A percentile compares a stretch with the other conserved stretches of the same genome.
Evolutionary conservation across 2,113 vertebrate species (phyloP).

Genomic region (Protobothrops flavoviridis): DNA sequence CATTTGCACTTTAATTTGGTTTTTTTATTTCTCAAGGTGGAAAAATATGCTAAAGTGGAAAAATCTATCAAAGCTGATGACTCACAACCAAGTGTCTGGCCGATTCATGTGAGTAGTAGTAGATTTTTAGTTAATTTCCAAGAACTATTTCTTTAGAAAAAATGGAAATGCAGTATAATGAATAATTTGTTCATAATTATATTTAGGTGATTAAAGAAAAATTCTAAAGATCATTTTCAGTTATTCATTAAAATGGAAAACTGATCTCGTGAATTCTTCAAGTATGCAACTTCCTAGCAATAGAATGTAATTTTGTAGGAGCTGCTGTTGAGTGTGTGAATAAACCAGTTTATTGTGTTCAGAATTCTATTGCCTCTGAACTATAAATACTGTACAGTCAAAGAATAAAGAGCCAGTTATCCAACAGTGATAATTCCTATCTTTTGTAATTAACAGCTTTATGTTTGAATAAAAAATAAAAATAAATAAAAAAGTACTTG

Average conservation of each 20-base stretch:
- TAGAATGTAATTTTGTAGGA: background rate
- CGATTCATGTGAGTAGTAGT: slow-evolving; percentile 82
- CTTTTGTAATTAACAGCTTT: background rate
- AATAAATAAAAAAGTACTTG: background rate
- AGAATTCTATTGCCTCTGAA: background rate
- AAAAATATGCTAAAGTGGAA: slow-evolving; percentile 96
- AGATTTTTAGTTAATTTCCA: slow-evolving; percentile 40
- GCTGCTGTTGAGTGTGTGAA: background rate
- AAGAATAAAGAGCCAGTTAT: background rate
- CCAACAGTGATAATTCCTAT: background rate
- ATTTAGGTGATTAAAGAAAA: background rate
- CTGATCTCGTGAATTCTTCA: background rate
- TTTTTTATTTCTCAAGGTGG: slow-evolving; percentile 78
- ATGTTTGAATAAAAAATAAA: background rate
- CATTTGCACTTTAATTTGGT: background rate
- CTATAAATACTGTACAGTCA: background rate
- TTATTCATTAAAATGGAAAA: background rate
- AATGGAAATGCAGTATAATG: slow-evolving; percentile 26
- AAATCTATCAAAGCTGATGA: slow-evolving; percentile 90
- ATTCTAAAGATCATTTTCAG: background rate
- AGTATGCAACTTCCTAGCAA: background rate
- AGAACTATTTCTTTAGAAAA: slow-evolving; percentile 22
- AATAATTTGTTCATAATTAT: background rate
- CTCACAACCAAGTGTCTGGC: slow-evolving; percentile 91
- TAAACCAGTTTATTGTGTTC: background rate